Conservation (phyloP, 2,888 invertebrate genomes). For the Carabus problematicus region DNA sequence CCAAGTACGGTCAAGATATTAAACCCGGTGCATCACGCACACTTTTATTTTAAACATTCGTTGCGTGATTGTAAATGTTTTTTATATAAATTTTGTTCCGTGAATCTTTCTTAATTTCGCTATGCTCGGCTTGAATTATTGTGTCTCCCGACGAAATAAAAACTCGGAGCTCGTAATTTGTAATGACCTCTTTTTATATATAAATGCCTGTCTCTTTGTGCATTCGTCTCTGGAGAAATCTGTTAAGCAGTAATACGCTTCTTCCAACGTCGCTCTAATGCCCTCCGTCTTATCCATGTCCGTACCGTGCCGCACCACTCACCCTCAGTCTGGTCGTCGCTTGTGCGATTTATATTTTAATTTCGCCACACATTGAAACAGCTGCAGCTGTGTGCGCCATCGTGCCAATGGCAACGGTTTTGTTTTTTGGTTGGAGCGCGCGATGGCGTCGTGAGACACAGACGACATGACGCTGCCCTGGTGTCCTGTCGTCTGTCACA, state of each 20-base stretch:
- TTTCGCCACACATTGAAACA: conserved; percentile 32
- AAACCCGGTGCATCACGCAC: neutral
- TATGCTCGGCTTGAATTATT: conserved; percentile 31
- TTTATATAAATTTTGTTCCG: conserved; percentile 34
- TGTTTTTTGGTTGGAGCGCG: conserved; percentile 3
- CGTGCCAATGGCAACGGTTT: conserved; percentile 12
- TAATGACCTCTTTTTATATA: conserved; percentile 48
- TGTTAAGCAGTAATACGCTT: conserved; percentile 42
- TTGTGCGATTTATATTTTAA: conserved; percentile 40
- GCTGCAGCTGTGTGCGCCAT: conserved; percentile 3
- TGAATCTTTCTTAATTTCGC: conserved; percentile 38
- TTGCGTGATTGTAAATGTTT: conserved; percentile 27
- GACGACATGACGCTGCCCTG: conserved; percentile 7
- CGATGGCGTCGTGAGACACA: neutral
- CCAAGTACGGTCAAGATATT: neutral
- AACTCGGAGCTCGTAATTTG: conserved; percentile 49
- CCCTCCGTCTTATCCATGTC: conserved; percentile 21
- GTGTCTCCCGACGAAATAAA: conserved; percentile 46
- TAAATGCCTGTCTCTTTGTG: conserved; percentile 44
- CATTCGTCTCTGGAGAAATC: conserved; percentile 48
- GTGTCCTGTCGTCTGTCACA: conserved; percentile 25
- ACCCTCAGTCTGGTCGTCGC: conserved; percentile 2
- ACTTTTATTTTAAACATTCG: neutral
- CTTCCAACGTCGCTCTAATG: conserved; percentile 36
- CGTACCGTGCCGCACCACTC: neutral